These are phyloP conservation scores for Drosophila novamexicana DNA, from an alignment of 1,140 invertebrate genomes.

Conservation along the genomic window DNA sequence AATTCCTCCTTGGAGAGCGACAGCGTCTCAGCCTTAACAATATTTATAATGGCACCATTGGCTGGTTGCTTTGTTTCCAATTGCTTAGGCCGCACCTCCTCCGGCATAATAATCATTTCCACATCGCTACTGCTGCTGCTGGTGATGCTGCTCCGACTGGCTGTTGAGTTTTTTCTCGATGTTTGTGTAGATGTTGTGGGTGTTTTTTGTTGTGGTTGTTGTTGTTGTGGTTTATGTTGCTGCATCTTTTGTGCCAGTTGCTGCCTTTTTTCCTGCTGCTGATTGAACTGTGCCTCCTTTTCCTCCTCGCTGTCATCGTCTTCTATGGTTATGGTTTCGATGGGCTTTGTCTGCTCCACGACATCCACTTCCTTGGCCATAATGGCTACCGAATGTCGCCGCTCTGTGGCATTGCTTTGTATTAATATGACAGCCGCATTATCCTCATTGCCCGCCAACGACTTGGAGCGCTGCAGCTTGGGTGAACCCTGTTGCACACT, in stretches of 20 bases:
- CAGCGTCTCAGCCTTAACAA: constrained; percentile 61
- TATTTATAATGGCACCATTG: constrained; percentile 44
- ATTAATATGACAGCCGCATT: not conserved
- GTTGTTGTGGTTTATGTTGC: not conserved
- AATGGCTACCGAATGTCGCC: constrained; percentile 66
- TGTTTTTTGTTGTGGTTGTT: not conserved
- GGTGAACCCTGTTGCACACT: not conserved
- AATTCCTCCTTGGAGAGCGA: constrained; percentile 59
- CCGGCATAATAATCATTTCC: constrained; percentile 37
- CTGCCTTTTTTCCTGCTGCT: constrained; percentile 10
- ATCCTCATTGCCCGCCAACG: constrained; percentile 37
- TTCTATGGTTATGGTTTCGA: constrained; percentile 73
- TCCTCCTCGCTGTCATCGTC: constrained; percentile 58
- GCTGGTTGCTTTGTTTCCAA: constrained; percentile 1
- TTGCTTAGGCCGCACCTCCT: not conserved
- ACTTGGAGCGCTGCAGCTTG: constrained; percentile 65
- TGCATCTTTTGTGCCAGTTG: not conserved
- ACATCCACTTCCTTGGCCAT: constrained; percentile 72
- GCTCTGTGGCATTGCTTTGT: constrained; percentile 32
- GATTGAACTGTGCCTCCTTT: constrained; percentile 9
- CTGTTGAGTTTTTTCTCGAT: constrained; percentile 40
- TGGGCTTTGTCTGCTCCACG: constrained; percentile 45
- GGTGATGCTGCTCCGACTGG: constrained; percentile 36
- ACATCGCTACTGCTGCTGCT: constrained; percentile 56
- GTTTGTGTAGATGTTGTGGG: constrained; percentile 21